phyloP scores from a whole-genome alignment of 2,888 invertebrate genomes.

The Deilephila porcellus region DNA sequence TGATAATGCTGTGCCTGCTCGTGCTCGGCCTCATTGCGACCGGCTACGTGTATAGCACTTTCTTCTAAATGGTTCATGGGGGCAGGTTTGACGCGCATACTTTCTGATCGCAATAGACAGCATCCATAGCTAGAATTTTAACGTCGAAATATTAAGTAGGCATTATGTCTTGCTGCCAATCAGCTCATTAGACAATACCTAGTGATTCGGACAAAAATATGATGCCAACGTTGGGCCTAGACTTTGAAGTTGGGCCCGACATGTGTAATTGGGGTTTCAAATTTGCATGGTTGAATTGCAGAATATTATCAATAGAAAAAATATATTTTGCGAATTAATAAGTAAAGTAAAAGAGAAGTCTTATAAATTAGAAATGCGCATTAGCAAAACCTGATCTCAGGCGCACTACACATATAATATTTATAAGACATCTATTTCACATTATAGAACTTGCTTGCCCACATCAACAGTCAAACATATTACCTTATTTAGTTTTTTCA shows the following conservation, averaged over 20 bases:
- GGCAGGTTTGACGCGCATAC: constrained; percentile 77
- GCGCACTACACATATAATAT: constrained; percentile 9
- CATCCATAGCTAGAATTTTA: constrained; percentile 40
- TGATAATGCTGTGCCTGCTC: constrained; percentile 95
- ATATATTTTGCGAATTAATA: background rate
- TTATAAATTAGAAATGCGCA: background rate
- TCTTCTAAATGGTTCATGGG: constrained; percentile 78
- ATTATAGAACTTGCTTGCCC: constrained; percentile 1
- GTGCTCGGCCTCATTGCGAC: constrained; percentile 89
- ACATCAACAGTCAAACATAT: constrained; percentile 5
- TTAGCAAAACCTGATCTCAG: background rate
- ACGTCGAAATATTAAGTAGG: constrained; percentile 19
- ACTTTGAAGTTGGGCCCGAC: background rate
- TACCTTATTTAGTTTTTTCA: background rate
- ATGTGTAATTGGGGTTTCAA: constrained; percentile 27
- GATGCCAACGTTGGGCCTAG: background rate
- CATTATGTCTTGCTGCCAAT: constrained; percentile 15
- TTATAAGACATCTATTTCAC: constrained; percentile 10
- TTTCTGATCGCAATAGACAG: constrained; percentile 33
- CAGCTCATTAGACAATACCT: constrained; percentile 15
- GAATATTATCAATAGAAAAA: constrained; percentile 25
- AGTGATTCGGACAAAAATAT: constrained; percentile 2
- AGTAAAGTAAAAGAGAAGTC: too few relatives aligned
- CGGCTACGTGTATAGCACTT: constrained; percentile 83
- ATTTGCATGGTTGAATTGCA: constrained; percentile 29